These are phyloP conservation scores for Isurus oxyrinchus DNA, from an alignment of 2,113 vertebrate species.

Conservation along the genomic window DNA sequence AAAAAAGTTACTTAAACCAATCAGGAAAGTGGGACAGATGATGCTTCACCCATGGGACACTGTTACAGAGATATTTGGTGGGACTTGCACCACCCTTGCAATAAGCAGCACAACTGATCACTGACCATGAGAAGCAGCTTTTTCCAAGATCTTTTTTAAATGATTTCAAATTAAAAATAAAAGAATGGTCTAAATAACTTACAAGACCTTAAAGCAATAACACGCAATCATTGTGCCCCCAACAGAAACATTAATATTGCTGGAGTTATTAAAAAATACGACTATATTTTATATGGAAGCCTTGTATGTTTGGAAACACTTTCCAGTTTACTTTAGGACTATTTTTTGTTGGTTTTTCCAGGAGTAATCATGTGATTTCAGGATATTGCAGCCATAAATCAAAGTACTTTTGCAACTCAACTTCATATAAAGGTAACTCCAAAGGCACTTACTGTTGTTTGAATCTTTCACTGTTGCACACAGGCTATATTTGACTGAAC, in stretches of 20 bases:
- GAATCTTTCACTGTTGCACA: background rate
- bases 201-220: background rate
- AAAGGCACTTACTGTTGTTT: background rate
- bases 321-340: background rate
- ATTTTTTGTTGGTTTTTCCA: background rate
- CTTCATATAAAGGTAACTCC: background rate
- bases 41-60: background rate
- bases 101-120: background rate
- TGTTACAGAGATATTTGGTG: background rate
- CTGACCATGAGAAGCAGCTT: background rate
- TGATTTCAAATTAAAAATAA: background rate
- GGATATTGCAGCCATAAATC: conserved; percentile 25
- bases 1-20: background rate
- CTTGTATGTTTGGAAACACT: background rate
- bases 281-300: background rate
- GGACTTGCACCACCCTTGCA: background rate
- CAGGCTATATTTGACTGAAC: background rate
- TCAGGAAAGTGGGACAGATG: background rate
- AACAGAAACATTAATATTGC: conserved; percentile 2
- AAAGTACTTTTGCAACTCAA: background rate
- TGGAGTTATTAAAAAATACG: background rate
- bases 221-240: background rate
- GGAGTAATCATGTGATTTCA: background rate
- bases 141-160: background rate
- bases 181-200: background rate